These are phyloP conservation scores for Galerucella pusilla DNA, from an alignment of 2,888 invertebrate species.

Conservation along the genomic window DNA sequence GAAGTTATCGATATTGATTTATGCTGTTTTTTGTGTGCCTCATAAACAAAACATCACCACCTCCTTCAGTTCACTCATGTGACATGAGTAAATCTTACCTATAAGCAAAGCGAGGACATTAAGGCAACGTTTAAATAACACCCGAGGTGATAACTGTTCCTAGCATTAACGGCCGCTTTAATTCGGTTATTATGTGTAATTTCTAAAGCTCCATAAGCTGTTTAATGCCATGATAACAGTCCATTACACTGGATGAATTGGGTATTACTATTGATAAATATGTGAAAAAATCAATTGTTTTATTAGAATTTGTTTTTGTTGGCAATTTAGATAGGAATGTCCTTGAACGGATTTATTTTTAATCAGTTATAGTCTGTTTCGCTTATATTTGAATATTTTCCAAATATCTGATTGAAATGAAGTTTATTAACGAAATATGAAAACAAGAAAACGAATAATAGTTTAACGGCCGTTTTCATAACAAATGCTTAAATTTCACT, in stretches of 20 bases:
- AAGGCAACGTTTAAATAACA: not conserved
- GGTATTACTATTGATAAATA: conserved; percentile 1
- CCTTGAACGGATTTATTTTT: too few relatives aligned
- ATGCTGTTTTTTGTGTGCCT: not conserved
- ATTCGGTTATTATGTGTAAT: conserved; percentile 7
- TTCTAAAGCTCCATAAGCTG: not conserved
- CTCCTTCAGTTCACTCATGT: not conserved
- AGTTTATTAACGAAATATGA: too few relatives aligned
- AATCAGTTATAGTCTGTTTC: too few relatives aligned
- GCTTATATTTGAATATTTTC: too few relatives aligned
- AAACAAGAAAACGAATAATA: too few relatives aligned
- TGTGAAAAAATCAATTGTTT: not conserved
- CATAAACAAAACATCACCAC: not conserved
- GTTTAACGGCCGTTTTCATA: too few relatives aligned
- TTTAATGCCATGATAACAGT: not conserved
- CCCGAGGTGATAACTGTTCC: not conserved
- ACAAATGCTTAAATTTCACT: too few relatives aligned
- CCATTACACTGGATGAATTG: not conserved
- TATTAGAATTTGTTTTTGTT: not conserved
- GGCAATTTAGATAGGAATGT: too few relatives aligned
- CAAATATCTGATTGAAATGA: too few relatives aligned
- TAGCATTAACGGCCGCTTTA: not conserved
- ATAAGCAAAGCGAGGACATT: conserved; percentile 6
- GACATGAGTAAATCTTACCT: conserved; percentile 1
- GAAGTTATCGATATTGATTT: too few relatives aligned